A percentile compares a stretch with the other conserved stretches of the same genome.
Conservation (phyloP, 1,140 invertebrate genomes). For the Propsilocerus akamusi region DNA sequence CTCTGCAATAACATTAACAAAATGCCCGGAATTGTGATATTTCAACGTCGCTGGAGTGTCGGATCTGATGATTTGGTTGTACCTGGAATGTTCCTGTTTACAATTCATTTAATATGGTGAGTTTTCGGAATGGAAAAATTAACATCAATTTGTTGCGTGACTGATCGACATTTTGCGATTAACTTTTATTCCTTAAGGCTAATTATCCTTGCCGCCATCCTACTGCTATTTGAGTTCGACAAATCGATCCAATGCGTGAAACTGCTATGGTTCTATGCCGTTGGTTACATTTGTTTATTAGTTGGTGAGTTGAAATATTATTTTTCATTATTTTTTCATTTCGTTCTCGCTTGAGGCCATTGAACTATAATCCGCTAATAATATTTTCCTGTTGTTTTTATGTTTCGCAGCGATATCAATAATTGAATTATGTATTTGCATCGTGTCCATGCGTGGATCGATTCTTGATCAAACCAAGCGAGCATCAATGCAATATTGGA, state of each 20-base stretch:
- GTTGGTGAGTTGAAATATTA: constrained; percentile 17
- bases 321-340: not conserved
- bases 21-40: constrained; percentile 77
- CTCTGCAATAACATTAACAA: too few species aligned
- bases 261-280: constrained; percentile 44
- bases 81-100: constrained; percentile 55
- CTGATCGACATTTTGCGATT: not conserved
- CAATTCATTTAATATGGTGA: constrained; percentile 65
- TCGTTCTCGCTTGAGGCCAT: not conserved
- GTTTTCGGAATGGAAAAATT: constrained; percentile 19
- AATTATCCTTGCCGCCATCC: constrained; percentile 30
- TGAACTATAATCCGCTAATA: not conserved
- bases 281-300: constrained; percentile 50
- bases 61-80: constrained; percentile 79
- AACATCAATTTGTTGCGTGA: not conserved
- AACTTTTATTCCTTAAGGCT: constrained; percentile 27
- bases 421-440: constrained; percentile 52
- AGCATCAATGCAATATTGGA: constrained; percentile 59
- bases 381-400: not conserved
- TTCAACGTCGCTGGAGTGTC: constrained; percentile 69
- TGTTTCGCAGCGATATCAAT: constrained; percentile 37
- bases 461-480: constrained; percentile 59
- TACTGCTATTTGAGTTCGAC: constrained; percentile 42
- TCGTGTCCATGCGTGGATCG: constrained; percentile 60
- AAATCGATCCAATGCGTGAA: constrained; percentile 33